These are phyloP conservation scores for Drosophila grimshawi DNA, from an alignment of 1,140 invertebrate genomes.

Conservation along the genomic window DNA sequence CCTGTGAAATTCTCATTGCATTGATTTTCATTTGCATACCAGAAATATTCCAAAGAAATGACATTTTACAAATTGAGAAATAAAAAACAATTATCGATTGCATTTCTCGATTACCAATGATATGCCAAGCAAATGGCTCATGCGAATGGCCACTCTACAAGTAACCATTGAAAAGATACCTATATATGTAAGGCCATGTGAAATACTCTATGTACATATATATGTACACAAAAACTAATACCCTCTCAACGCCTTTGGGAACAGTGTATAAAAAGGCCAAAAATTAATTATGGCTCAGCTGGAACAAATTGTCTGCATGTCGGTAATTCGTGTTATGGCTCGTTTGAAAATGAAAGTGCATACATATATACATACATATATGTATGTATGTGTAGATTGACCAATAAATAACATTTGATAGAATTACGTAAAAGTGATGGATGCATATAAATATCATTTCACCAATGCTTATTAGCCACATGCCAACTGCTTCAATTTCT, in stretches of 20 bases:
- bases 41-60: too few species aligned
- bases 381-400: background rate
- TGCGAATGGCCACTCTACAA: too few species aligned
- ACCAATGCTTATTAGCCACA: slow-evolving; percentile 3
- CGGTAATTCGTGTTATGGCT: background rate
- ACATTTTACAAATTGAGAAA: too few species aligned
- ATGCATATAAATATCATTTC: slow-evolving; percentile 2
- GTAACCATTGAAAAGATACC: background rate
- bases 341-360: slow-evolving; percentile 1
- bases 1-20: background rate
- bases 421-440: slow-evolving; percentile 1
- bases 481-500: slow-evolving; percentile 1
- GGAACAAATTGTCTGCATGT: background rate
- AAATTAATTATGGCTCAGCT: slow-evolving; percentile 2
- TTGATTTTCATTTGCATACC: too few species aligned
- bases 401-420: background rate
- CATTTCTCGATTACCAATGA: background rate
- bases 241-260: too few species aligned
- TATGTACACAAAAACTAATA: too few species aligned
- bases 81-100: too few species aligned
- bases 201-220: too few species aligned
- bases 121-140: background rate
- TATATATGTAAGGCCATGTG: too few species aligned
- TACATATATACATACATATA: too few species aligned
- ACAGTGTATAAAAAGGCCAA: background rate